Base-by-base conservation (phyloP, 2,888 invertebrate genomes). In the Patella caerulea region DNA sequence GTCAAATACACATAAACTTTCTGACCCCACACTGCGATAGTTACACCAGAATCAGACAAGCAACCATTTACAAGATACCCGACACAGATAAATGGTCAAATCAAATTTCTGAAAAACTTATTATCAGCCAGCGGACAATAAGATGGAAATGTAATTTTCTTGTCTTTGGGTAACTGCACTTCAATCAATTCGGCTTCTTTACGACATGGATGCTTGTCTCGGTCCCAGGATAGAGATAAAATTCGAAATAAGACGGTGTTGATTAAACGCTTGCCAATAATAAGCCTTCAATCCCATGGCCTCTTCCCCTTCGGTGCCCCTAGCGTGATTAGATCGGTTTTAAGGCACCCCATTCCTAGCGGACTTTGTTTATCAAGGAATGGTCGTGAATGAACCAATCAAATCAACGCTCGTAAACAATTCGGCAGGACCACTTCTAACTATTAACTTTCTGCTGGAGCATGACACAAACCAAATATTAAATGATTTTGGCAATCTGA, bases 101-200 rank as follows among this genome's bases (percentile, higher is more conserved):
- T 65, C 65, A 65, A 65, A 65, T 65, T 65, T 24, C 65, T 24
- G 45, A 45, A 45, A 45, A 65, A 19, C 19, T 65, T 65, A 65
- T 65, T 65, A 65, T 65, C 65, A 65, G 65, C 65, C 15, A 65
- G 65, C 65, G 19, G 24, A 65, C 65, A 65, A 65, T 65, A 65
- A 65, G 65, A 65, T 65, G 65, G 65, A 65, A 65, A 65, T 65
- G 65, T 65, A 65, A 65, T 65, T 65, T 65, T 65, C 65, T 65
- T 65, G 65, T 65, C 65, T 65, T 65, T 65, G 19, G 19, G 24
- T 65, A 65, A 24, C 65, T 65, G 65, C 65, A 65, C 65, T 65
- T 24, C 65, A 65, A 65, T 65, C 65, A 65, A 65, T 65, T 19
- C 24, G 65, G 65, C 19, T 65, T 65, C 65, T 65, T 65, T 65